phyloP scores from a whole-genome alignment of 2,797 vertebrate species.

The Syndactyla subalaris region DNA sequence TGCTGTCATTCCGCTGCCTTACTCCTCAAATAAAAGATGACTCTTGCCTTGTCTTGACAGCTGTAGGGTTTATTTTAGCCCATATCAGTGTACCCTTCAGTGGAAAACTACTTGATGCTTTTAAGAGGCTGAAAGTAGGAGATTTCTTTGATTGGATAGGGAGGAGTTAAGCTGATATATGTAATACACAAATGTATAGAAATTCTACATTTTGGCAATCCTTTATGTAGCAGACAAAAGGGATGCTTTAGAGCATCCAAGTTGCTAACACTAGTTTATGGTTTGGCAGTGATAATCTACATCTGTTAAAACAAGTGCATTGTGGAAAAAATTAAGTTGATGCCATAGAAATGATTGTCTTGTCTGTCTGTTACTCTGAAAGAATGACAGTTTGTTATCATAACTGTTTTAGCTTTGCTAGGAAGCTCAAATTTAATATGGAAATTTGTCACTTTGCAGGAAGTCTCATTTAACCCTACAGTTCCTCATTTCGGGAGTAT shows the following conservation, averaged over 20 bases:
- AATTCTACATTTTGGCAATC: not conserved
- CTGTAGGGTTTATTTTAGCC: conserved; percentile 30
- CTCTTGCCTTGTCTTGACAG: conserved; percentile 18
- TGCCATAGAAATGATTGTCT: not conserved
- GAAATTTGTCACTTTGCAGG: not conserved
- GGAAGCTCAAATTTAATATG: not conserved
- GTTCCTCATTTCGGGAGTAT: not conserved
- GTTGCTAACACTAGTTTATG: not conserved
- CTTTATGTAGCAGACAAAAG: not conserved
- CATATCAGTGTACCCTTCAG: not conserved
- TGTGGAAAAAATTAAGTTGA: not conserved
- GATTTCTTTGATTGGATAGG: not conserved
- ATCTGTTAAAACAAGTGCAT: not conserved
- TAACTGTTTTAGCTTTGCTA: not conserved
- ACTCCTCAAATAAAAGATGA: conserved; percentile 7
- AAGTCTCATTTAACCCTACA: not conserved
- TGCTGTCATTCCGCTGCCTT: not conserved
- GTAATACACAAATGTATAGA: not conserved
- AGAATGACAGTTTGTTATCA: not conserved
- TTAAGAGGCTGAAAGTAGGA: not conserved
- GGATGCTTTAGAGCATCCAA: not conserved
- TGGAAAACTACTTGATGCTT: not conserved
- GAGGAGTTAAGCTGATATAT: not conserved
- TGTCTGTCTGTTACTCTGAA: not conserved
- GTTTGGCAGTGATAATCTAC: not conserved